Base-by-base conservation (phyloP, 2,888 invertebrate species). In the Uloborus plumipes region DNA sequence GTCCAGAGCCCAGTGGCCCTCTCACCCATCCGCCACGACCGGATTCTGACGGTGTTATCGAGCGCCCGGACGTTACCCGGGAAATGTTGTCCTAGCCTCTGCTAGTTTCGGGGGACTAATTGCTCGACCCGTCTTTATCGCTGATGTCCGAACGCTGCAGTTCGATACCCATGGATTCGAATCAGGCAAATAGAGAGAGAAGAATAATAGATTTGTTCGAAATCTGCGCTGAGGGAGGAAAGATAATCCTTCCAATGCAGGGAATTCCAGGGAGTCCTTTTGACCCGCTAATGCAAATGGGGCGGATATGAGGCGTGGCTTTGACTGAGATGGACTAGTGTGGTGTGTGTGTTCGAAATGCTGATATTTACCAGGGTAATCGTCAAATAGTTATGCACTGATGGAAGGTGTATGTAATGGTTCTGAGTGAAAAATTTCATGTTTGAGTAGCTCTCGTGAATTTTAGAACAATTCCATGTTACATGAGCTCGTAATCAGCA, bases 21-120 rank as follows among this genome's bases (percentile, higher is more conserved):
- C 55, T 18, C 58, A 20, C 49, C 62, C 62, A 49, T 18, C 39
- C 61, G 26, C 15, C 61, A n/a, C 16, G 61, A 26, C 67, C 67
- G 61, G 61, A 61, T 69, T 61, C 47, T 62, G 76, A 39, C 39
- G 39, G 61, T 76, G 76, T 76, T 76, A 76, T 76, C 76, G 76
- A 76, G 47, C 76, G 53, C 66, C 78, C 71, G 79, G 79, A 80
- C 79, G 79, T 80, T 80, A 61, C 79, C 67, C 22, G 66, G 79
- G 67, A 80, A 73, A 67, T 59, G 67, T 67, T 58, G 79, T 69
- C 71, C 66, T 67, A 39, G 39, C 50, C 66, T 66, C 66, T 76
- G 76, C 64, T 76, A 62, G 76, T 70, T 62, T 39, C 11, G 39
- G 39, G n/a, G 64, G 73, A 67, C 79, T 80, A 80, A 80, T 80